Evolutionary conservation across 2,888 invertebrate genomes (phyloP), one percentile per base, ranked within the genome.

Genomic region (Rotaria sp.): DNA sequence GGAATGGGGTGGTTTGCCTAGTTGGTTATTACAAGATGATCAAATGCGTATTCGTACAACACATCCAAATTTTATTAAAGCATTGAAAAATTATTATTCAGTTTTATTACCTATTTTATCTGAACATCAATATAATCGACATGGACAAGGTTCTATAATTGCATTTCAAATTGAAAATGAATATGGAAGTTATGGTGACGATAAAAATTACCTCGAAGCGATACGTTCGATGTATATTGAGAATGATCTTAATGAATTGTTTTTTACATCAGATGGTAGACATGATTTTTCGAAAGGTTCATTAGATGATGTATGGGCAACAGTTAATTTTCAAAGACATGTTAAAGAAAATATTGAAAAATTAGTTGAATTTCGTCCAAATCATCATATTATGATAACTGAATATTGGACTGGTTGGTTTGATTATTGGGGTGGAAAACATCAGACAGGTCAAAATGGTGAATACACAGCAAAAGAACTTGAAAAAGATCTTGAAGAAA

Each of bases 21-120:
- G 91, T 88, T 93, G 92, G 92, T 89, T 93, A 4, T 89, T 92
- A 59, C 88, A 92, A 35, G 91, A 92, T 87, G 90, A 91, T 21
- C 89, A 90, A 38, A 92, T 93, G 88, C 90, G 90, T 88, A 89
- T 92, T 11, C 88, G 92, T 41, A 90, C 90, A 18, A 89, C 89
- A 75, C 89, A 91, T 87, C 87, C 88, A 5, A 88, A 88, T 18
- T 92, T 89, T 87, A 88, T 88, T 84, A 88, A 88, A 30, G 88
- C 90, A 24, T 91, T 91, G 2, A 88, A 89, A 85, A 85, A 86
- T 52, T 92, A 90, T 88, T 91, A 91, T 87, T 88, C 88, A 84
- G 86, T 89, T 80, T 88, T 92, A 11, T 87, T 92, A 5, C 90
- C 90, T 5, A 86, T 89, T 21, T 88, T 92, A 2, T 88, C 88